A percentile compares a stretch with the other conserved stretches of the same genome.
Evolutionary conservation across 2,113 vertebrate species (phyloP).

Genomic region (Heptranchias perlo): DNA sequence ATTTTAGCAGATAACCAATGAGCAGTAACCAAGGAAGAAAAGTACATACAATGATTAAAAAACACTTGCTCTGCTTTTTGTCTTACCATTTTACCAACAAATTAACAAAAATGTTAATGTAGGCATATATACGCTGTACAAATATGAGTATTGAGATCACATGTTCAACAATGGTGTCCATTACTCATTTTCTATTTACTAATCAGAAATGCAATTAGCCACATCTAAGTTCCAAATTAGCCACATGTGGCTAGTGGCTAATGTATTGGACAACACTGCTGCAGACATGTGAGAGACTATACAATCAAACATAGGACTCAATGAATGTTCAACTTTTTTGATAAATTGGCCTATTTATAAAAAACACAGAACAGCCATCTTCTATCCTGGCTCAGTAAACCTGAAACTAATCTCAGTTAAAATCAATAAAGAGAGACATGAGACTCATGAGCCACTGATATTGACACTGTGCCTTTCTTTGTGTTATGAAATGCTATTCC

Average conservation of each 20-base stretch:
- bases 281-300: neutral
- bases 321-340: neutral
- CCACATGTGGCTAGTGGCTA: neutral
- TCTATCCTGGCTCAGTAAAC: neutral
- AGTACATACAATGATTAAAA: neutral
- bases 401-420: slow-evolving; percentile 1
- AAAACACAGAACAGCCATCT: neutral
- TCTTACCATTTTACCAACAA: slow-evolving; percentile 2
- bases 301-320: too few species aligned
- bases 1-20: neutral
- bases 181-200: neutral
- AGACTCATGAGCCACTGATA: neutral
- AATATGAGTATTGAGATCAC: neutral
- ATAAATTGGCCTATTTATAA: neutral
- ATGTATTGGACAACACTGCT: neutral
- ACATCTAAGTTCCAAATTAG: neutral
- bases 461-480: neutral
- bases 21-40: neutral
- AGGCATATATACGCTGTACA: too few species aligned
- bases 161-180: neutral
- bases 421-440: neutral
- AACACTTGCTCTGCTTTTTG: neutral
- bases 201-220: neutral
- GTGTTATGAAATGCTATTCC: neutral
- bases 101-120: neutral